These are phyloP conservation scores for Ibycter americanus DNA, from an alignment of 2,797 vertebrate genomes.

Conservation along the genomic window DNA sequence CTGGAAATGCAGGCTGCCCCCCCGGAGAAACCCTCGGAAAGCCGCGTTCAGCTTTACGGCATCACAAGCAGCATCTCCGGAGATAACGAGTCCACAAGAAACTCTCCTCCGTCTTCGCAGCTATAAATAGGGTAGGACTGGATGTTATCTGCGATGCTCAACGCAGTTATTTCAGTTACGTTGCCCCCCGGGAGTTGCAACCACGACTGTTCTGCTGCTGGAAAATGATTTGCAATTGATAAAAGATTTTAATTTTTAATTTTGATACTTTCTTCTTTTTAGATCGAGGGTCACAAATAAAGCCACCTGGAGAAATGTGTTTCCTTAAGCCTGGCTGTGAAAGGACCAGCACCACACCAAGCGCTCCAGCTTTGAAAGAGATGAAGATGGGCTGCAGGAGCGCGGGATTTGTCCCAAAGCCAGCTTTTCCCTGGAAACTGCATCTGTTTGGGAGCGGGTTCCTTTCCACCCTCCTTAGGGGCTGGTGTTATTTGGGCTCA, in stretches of 20 bases:
- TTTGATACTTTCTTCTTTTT: background rate
- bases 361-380: background rate
- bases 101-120: background rate
- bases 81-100: background rate
- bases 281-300: background rate
- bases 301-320: background rate
- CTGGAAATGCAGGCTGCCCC: background rate
- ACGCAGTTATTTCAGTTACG: background rate
- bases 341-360: background rate
- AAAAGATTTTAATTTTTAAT: background rate
- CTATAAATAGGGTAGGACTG: background rate
- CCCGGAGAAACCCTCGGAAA: background rate
- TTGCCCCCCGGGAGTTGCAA: background rate
- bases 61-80: background rate
- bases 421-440: background rate
- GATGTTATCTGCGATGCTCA: background rate
- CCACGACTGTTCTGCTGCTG: background rate
- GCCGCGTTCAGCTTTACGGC: background rate
- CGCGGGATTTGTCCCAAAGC: background rate
- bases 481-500: background rate
- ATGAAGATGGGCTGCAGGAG: rapidly evolving
- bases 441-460: background rate
- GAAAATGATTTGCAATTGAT: background rate
- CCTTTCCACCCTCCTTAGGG: background rate
- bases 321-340: background rate